These are phyloP conservation scores for Melierax canorus DNA, from an alignment of 2,113 vertebrate genomes.

Conservation along the genomic window DNA sequence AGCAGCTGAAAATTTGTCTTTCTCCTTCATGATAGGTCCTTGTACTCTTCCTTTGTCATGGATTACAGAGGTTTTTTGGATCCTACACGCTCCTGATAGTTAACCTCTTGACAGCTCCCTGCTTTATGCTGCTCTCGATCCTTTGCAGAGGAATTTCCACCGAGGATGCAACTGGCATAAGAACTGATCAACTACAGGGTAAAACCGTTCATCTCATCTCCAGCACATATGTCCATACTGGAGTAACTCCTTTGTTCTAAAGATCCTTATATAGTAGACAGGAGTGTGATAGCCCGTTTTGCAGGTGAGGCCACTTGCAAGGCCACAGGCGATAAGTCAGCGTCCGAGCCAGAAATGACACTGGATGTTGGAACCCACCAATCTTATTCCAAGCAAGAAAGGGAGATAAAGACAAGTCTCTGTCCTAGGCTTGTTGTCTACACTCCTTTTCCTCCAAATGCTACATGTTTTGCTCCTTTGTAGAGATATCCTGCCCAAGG, in stretches of 20 bases:
- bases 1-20: background rate
- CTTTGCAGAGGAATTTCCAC: background rate
- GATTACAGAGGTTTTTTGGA: background rate
- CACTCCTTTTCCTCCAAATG: background rate
- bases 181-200: background rate
- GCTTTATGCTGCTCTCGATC: background rate
- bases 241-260: background rate
- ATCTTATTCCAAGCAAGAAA: background rate
- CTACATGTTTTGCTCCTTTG: background rate
- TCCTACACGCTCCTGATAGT: background rate
- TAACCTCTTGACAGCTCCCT: background rate
- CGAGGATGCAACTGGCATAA: background rate
- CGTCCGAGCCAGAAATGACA: background rate
- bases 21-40: background rate
- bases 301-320: background rate
- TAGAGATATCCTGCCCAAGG: background rate
- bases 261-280: background rate
- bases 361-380: background rate
- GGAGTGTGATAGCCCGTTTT: background rate
- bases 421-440: background rate
- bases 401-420: background rate
- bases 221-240: background rate
- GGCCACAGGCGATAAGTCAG: fast-evolving
- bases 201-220: background rate
- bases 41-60: background rate